Evolutionary conservation across 2,797 vertebrate species (phyloP), one percentile per base, ranked within the genome.

Genomic region (Mormyrops boulengeri): DNA sequence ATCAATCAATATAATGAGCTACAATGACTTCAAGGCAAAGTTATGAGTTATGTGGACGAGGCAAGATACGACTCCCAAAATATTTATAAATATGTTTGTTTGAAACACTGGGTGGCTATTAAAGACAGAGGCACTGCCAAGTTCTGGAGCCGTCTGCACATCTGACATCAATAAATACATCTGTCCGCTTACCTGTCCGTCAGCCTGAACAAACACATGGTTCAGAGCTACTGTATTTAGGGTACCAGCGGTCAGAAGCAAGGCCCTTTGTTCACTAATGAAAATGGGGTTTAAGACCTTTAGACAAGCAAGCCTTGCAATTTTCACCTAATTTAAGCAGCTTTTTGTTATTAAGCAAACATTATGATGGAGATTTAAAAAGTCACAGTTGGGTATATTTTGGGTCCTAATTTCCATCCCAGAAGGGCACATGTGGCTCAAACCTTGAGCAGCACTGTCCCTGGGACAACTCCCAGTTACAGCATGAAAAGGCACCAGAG

Each of bases 1-100:
- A 93, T 94, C 93, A 92, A 92, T 94, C 93, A 92, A 44, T 84
- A 92, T 93, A 93, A 94, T 93, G 93, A 93, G 91, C 90, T 87
- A 80, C 89, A 90, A 89, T 89, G 92, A 93, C 91, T 92, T 91
- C 62, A 88, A 88, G 47, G 90, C 87, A 77, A 90, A 92, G 91
- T 92, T 92, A 92, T 91, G 92, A 93, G 91, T 92, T 92, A 92
- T 91, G 92, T 93, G 91, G 90, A 93, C 89, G 82, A 86, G 91
- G 90, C 89, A 90, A 89, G 91, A 92, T 52, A 89, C 30, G 44
- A 85, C 30, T 84, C 57, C 73, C 66, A 85, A n/a, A 90, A 69
- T 88, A 87, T 90, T 87, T 19, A 89, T 88, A 89, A 91, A 86
- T 88, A 53, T 60, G 47, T 91, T 89, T 91, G 62, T 77, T 60